Percentiles rank a stretch among this genome's conserved stretches.
phyloP scores from a whole-genome alignment of 1,140 invertebrate species.

The Hylaeus anthracinus region DNA sequence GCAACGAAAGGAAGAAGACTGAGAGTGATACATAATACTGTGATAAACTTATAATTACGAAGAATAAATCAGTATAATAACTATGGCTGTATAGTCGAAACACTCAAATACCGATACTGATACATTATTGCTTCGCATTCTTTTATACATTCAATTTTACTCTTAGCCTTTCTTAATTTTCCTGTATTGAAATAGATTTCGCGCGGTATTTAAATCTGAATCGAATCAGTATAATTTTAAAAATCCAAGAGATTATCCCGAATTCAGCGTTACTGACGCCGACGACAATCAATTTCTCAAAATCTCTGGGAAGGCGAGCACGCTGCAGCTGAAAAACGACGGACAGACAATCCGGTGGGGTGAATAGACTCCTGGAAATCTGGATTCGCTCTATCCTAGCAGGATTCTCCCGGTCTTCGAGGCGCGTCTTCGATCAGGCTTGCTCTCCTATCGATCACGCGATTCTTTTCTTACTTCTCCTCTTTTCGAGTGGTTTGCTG shows the following conservation, averaged over 20 bases:
- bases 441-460: constrained; percentile 19
- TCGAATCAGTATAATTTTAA: too few species aligned
- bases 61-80: too few species aligned
- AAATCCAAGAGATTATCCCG: not conserved
- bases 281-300: constrained; percentile 12
- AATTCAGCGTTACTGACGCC: not conserved
- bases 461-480: constrained; percentile 1
- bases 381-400: not conserved
- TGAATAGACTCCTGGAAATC: constrained; percentile 1
- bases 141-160: too few species aligned
- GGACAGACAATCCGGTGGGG: not conserved
- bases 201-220: too few species aligned
- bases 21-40: too few species aligned
- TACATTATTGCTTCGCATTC: too few species aligned
- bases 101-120: too few species aligned
- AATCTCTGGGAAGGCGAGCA: not conserved
- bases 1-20: too few species aligned
- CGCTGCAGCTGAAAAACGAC: not conserved
- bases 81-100: too few species aligned
- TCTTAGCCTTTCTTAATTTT: too few species aligned
- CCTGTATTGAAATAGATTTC: not conserved
- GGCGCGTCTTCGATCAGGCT: constrained; percentile 10
- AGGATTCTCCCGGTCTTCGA: not conserved
- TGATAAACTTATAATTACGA: too few species aligned
- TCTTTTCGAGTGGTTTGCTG: not conserved